phyloP scores from a whole-genome alignment of 2,888 invertebrate genomes.

The Ecdyonurus torrentis region DNA sequence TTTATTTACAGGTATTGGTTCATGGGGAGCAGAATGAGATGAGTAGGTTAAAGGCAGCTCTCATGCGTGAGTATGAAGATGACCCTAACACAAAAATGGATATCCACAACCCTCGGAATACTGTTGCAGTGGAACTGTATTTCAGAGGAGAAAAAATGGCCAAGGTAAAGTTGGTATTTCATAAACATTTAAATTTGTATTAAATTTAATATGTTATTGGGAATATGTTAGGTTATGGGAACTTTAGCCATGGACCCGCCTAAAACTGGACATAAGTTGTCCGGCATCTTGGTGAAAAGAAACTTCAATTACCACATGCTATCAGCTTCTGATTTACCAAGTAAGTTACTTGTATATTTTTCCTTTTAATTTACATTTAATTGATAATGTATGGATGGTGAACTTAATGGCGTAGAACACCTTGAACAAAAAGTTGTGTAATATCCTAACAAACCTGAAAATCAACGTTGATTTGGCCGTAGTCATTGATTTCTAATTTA shows the following conservation, averaged over 20 bases:
- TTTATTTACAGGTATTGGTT: constrained; percentile 52
- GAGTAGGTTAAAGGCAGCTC: constrained; percentile 85
- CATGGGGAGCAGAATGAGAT: constrained; percentile 99
- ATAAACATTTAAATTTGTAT: no score
- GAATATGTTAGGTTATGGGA: constrained; percentile 56
- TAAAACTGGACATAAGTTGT: constrained; percentile 56
- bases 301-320: constrained; percentile 97
- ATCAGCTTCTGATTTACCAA: constrained; percentile 77
- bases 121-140: constrained; percentile 78
- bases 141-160: constrained; percentile 98
- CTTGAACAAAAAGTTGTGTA: no score
- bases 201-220: background rate
- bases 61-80: constrained; percentile 85
- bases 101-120: constrained; percentile 92
- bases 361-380: no score
- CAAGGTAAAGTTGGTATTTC: constrained; percentile 42
- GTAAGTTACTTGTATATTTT: no score
- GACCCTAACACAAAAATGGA: constrained; percentile 64
- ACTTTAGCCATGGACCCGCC: constrained; percentile 71
- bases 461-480: no score
- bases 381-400: no score
- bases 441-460: no score
- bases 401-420: no score
- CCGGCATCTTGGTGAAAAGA: constrained; percentile 88
- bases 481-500: no score